These are phyloP conservation scores for Apolygus lucorum DNA, from an alignment of 1,140 invertebrate genomes.

Conservation along the genomic window DNA sequence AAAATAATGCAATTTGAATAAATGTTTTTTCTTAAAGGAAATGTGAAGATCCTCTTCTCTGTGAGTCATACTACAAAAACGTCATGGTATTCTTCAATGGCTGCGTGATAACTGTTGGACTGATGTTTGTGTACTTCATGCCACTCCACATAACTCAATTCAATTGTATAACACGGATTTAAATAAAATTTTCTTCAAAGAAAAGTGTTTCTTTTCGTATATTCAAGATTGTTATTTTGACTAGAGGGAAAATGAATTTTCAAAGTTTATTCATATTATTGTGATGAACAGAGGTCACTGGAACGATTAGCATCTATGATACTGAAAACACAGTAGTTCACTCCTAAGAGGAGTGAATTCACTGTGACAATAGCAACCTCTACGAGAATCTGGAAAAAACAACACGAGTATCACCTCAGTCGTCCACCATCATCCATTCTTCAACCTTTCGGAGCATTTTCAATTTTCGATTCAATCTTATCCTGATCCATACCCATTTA, in stretches of 20 bases:
- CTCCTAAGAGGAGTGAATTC: too few species aligned
- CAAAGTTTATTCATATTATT: neutral
- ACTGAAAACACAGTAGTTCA: neutral
- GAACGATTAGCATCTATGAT: neutral
- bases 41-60: neutral
- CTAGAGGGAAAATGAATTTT: neutral
- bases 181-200: neutral
- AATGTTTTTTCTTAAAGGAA: neutral
- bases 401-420: too few species aligned
- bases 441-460: too few species aligned
- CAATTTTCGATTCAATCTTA: too few species aligned
- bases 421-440: too few species aligned
- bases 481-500: too few species aligned
- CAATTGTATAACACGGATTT: neutral
- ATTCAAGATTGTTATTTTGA: neutral
- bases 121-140: neutral
- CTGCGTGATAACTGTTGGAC: neutral
- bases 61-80: neutral
- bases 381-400: too few species aligned
- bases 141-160: neutral
- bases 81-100: neutral
- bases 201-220: neutral
- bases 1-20: too few species aligned
- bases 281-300: neutral
- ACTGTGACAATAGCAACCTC: too few species aligned